Evolutionary conservation across 1,140 invertebrate species (phyloP), one percentile per base, ranked within the genome.

Genomic region (Drosophila rhopaloa): DNA sequence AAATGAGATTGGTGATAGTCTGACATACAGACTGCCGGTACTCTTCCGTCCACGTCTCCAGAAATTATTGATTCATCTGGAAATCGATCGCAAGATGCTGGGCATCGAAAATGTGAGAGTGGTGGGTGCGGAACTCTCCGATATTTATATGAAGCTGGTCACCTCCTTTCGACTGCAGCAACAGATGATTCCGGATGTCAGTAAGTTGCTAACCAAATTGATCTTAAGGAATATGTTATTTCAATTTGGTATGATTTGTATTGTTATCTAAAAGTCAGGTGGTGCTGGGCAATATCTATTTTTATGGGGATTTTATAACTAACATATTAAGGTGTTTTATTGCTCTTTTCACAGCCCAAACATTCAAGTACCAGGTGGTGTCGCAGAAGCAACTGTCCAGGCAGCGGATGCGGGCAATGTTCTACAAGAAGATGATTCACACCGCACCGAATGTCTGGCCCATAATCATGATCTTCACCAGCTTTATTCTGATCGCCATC

Each of bases 371-470:
- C 51, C 32, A 65, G 24, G 61, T 89, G 13, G 66, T 84, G 11
- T 90, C 85, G 1, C 61, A 72, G 7, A 89, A 50, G 14, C 46
- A 89, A 27, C 41, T 89, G 10, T 51, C 50, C 14, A 59, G 35
- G 2, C 80, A 84, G 44, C 77, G 86, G 9, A 73, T 76, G 24
- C 62, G 76, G 0, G 90, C 90, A 24, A 85, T 91, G 76, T 63
- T 91, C 19, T 90, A 76, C 32, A 91, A 91, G 40, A 91, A 85
- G n/a, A 75, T 91, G 65, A 75, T 85, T 7, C 75, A 89, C 51
- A 67, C 88, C 51, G 85, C 86, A 1, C 79, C 90, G 6, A 91
- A 82, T 70, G 44, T 88, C 0, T 84, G 91, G 75, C 86, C 90
- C 1, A 44, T 90, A 2, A 56, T 90, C 6, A 82, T 90, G 63